phyloP scores from a whole-genome alignment of 2,113 vertebrate genomes.

The Gorsachius goisagi region DNA sequence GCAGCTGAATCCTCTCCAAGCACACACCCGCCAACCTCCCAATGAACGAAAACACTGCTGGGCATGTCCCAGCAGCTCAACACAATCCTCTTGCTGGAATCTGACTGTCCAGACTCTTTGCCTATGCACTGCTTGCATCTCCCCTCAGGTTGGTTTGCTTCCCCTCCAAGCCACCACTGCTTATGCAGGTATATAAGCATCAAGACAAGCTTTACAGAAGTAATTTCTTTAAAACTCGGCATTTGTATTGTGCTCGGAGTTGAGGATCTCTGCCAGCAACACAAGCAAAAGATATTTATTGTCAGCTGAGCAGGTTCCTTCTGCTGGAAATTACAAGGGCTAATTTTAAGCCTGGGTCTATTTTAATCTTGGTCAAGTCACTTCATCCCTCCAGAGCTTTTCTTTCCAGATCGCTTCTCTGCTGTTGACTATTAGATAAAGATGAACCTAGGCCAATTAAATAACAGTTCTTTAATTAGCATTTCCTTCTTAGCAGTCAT shows the following conservation, averaged over 20 bases:
- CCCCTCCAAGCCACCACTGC: neutral
- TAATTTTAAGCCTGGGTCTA: neutral
- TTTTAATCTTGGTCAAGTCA: constrained; percentile 21
- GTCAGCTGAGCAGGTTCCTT: neutral
- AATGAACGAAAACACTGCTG: neutral
- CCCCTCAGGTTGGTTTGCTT: neutral
- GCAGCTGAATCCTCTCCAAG: neutral
- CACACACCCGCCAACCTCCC: too few species aligned
- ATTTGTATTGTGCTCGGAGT: neutral
- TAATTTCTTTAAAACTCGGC: neutral
- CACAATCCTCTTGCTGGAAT: neutral
- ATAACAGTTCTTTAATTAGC: constrained; percentile 32
- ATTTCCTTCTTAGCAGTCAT: constrained; percentile 35
- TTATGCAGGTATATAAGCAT: neutral
- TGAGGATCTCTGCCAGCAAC: neutral
- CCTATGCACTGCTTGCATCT: neutral
- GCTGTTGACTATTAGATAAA: constrained; percentile 13
- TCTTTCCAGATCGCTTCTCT: neutral
- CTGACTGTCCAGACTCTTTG: neutral
- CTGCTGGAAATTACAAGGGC: neutral
- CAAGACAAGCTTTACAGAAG: neutral
- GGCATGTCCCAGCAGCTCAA: neutral
- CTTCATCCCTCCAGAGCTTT: constrained; percentile 2
- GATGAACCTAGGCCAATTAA: constrained; percentile 33
- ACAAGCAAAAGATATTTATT: neutral